These are phyloP conservation scores for Corbicula japonica DNA, from an alignment of 2,888 invertebrate genomes.

Conservation along the genomic window DNA sequence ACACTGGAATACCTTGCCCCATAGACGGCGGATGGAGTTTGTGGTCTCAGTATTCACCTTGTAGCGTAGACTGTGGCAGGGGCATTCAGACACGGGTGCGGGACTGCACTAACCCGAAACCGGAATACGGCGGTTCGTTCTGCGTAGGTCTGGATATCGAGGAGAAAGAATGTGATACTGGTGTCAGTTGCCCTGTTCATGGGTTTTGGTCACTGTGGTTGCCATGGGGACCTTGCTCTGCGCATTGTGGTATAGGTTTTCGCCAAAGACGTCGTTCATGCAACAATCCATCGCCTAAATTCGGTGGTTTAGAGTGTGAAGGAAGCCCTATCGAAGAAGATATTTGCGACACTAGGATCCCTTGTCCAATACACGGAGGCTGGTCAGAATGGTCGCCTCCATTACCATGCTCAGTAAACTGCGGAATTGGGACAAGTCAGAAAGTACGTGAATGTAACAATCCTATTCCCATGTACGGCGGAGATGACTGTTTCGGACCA, in stretches of 20 bases:
- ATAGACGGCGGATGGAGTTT: slow-evolving; percentile 60
- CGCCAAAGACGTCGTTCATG: slow-evolving; percentile 39
- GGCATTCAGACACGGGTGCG: slow-evolving; percentile 43
- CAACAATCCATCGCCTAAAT: slow-evolving; percentile 40
- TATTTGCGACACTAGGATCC: slow-evolving; percentile 41
- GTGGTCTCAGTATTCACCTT: slow-evolving; percentile 53
- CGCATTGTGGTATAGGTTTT: slow-evolving; percentile 34
- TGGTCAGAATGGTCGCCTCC: slow-evolving; percentile 47
- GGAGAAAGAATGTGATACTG: slow-evolving; percentile 42
- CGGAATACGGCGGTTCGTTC: slow-evolving; percentile 43
- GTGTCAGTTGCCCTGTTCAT: slow-evolving; percentile 42
- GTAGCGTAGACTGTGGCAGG: slow-evolving; percentile 49
- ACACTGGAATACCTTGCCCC: slow-evolving; percentile 33
- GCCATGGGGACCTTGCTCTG: slow-evolving; percentile 42
- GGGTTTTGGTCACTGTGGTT: slow-evolving; percentile 49
- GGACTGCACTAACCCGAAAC: slow-evolving; percentile 52
- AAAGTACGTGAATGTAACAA: slow-evolving; percentile 33
- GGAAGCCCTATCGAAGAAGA: slow-evolving; percentile 31
- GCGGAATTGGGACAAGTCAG: slow-evolving; percentile 36
- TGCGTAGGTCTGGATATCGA: slow-evolving; percentile 42
- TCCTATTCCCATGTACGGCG: slow-evolving; percentile 34
- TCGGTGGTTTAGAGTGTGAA: slow-evolving; percentile 46
- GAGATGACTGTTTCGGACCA: slow-evolving; percentile 33
- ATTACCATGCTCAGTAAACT: slow-evolving; percentile 26
- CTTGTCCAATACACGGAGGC: slow-evolving; percentile 49